These are phyloP conservation scores for Carduelis carduelis DNA, from an alignment of 2,797 vertebrate species.

Conservation along the genomic window DNA sequence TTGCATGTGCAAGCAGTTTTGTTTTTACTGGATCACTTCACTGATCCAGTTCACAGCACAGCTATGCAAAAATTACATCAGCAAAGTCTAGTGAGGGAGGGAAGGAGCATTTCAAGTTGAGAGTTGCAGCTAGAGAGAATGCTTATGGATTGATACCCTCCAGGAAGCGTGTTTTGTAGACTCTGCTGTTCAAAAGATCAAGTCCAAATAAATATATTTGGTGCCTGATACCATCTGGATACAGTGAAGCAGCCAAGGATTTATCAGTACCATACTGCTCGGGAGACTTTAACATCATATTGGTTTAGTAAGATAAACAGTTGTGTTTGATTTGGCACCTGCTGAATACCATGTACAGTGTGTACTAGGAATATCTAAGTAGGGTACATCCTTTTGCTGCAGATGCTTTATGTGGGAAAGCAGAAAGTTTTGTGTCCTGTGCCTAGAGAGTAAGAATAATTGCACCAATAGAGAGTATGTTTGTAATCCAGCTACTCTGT, in stretches of 20 bases:
- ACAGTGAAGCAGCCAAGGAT: not conserved
- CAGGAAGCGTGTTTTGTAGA: not conserved
- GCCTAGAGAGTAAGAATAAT: not conserved
- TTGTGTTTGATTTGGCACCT: conserved; percentile 1
- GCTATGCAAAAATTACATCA: not conserved
- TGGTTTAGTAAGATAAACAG: not conserved
- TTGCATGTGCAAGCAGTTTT: not conserved
- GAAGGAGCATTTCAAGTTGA: not conserved
- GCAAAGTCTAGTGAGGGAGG: not conserved
- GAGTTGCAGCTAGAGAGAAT: not conserved
- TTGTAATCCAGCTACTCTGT: not conserved
- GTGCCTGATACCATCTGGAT: not conserved
- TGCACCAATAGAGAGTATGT: not conserved
- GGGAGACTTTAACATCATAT: not conserved
- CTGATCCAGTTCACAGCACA: not conserved
- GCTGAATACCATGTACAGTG: not conserved
- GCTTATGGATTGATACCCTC: not conserved
- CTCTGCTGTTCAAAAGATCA: not conserved
- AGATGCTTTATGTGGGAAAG: not conserved
- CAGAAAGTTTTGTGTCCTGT: not conserved
- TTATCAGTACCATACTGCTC: not conserved
- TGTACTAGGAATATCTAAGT: not conserved
- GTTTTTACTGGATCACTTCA: not conserved
- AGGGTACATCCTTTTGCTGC: not conserved
- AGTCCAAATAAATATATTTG: conserved; percentile 8